Conservation (phyloP, 2,113 vertebrate species). For the Conger conger region DNA sequence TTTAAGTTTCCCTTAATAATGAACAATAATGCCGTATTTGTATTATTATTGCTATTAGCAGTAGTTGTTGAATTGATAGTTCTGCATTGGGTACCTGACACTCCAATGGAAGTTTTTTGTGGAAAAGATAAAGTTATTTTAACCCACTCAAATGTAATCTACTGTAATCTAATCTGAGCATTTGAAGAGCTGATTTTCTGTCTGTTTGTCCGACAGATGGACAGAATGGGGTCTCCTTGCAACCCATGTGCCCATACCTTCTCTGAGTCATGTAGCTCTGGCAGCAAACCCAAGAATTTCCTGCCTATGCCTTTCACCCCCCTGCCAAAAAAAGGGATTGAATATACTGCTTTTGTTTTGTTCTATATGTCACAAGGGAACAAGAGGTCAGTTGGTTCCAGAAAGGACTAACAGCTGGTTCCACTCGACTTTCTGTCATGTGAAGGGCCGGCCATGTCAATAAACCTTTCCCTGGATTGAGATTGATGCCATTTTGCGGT, state of each 20-base stretch:
- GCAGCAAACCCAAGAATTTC: not conserved
- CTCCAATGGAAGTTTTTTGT: too few relatives aligned
- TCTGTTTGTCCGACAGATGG: too few relatives aligned
- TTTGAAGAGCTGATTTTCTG: too few relatives aligned
- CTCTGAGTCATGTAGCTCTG: not conserved
- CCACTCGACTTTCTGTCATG: slow-evolving; percentile 12
- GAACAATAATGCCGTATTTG: too few relatives aligned
- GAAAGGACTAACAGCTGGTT: slow-evolving; percentile 36
- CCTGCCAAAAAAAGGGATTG: too few relatives aligned
- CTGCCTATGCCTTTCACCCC: not conserved
- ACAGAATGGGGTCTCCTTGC: not conserved
- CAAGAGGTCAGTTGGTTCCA: not conserved
- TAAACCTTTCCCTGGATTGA: slow-evolving; percentile 32
- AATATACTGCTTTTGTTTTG: slow-evolving; percentile 5
- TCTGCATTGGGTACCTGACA: too few relatives aligned
- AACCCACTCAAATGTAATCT: too few relatives aligned
- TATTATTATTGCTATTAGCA: too few relatives aligned
- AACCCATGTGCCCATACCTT: not conserved
- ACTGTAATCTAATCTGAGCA: too few relatives aligned
- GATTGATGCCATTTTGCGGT: slow-evolving; percentile 37
- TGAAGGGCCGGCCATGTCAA: slow-evolving; percentile 33
- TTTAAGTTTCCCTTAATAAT: too few relatives aligned
- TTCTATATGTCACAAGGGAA: not conserved
- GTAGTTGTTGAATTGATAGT: too few relatives aligned
- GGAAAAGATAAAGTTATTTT: too few relatives aligned